Evolutionary conservation across 2,888 invertebrate species (phyloP).

Genomic region (Perizoma affinitatum): DNA sequence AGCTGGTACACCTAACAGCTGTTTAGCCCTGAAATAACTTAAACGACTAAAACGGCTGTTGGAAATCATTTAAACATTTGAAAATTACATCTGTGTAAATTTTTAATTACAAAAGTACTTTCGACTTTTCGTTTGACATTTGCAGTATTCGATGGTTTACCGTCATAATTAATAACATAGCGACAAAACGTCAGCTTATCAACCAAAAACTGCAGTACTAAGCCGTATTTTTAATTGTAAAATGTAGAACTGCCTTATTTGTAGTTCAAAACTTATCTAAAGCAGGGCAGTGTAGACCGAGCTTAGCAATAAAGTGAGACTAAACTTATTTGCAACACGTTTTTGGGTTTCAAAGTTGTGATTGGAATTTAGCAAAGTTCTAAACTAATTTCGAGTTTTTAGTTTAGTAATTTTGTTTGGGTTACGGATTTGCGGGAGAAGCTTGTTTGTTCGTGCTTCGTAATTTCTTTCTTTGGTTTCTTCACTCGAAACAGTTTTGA

Average conservation of each 20-base stretch:
- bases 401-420: slow-evolving; percentile 34
- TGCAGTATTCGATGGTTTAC: too few relatives aligned
- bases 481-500: too few relatives aligned
- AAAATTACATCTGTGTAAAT: too few relatives aligned
- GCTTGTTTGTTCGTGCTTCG: slow-evolving; percentile 2
- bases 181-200: too few relatives aligned
- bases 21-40: background rate
- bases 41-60: too few relatives aligned
- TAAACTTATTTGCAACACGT: slow-evolving; percentile 40
- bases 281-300: slow-evolving; percentile 17
- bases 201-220: too few relatives aligned
- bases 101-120: too few relatives aligned
- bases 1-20: background rate
- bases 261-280: slow-evolving; percentile 10
- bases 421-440: slow-evolving; percentile 16
- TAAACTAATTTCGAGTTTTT: slow-evolving; percentile 35
- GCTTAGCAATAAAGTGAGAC: slow-evolving; percentile 33
- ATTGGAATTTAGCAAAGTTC: slow-evolving; percentile 38
- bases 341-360: slow-evolving; percentile 37
- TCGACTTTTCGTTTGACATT: too few relatives aligned
- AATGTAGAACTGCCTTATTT: slow-evolving; percentile 12
- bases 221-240: too few relatives aligned
- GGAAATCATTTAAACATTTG: too few relatives aligned
- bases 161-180: too few relatives aligned
- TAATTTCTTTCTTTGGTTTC: background rate